phyloP scores from a whole-genome alignment of 2,888 invertebrate genomes.

The Norana najaformis region DNA sequence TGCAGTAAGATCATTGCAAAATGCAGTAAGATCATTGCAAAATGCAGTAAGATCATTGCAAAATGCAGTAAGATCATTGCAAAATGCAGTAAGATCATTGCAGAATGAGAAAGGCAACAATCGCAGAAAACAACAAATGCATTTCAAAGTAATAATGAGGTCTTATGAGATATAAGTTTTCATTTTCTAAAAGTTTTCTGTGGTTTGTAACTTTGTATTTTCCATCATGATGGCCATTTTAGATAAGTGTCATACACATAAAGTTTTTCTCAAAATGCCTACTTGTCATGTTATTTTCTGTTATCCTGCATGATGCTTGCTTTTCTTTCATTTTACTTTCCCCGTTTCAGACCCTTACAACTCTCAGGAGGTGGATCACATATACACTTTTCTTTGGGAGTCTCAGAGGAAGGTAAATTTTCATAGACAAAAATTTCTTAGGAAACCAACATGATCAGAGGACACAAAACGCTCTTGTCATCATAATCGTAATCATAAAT shows the following conservation, averaged over 20 bases:
- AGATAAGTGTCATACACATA: neutral
- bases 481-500: no score
- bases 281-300: neutral
- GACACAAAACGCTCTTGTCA: no score
- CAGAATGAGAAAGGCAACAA: neutral
- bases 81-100: neutral
- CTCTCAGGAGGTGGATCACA: neutral
- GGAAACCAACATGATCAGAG: neutral
- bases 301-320: neutral
- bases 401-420: conserved; percentile 21
- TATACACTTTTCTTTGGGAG: conserved; percentile 19
- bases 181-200: neutral
- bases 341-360: neutral
- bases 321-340: conserved; percentile 29
- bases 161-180: neutral
- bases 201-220: neutral
- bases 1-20: neutral
- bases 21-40: no score
- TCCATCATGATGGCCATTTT: neutral
- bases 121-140: neutral
- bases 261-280: neutral
- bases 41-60: neutral
- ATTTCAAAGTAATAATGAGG: neutral
- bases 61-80: neutral
- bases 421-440: neutral